Conservation (phyloP, 2,113 vertebrate species). For the Agelaius tricolor region DNA sequence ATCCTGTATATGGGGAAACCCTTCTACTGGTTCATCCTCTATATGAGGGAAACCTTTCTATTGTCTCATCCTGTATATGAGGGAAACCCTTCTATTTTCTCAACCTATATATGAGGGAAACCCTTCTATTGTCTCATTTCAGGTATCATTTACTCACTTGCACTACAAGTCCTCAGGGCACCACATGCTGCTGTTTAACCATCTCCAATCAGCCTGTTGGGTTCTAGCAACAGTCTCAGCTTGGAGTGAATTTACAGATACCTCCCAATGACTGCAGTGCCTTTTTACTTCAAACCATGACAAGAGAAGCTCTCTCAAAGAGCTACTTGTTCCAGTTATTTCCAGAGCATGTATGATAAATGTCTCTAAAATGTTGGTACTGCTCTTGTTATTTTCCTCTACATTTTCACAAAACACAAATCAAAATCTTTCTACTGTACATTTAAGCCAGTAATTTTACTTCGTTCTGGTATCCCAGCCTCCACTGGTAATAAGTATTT, state of each 20-base stretch:
- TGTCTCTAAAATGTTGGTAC: not conserved
- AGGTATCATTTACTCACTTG: not conserved
- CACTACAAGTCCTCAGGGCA: not conserved
- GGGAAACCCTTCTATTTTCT: not conserved
- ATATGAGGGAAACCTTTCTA: no score
- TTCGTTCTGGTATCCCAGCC: not conserved
- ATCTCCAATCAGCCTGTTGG: not conserved
- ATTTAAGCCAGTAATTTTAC: not conserved
- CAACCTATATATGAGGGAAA: not conserved
- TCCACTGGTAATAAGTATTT: not conserved
- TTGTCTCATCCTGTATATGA: no score
- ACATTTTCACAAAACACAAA: not conserved
- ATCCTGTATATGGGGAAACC: fast-evolving
- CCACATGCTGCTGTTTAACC: not conserved
- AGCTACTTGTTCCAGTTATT: not conserved
- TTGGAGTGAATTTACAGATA: not conserved
- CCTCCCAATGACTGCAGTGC: not conserved
- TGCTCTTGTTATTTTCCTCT: not conserved
- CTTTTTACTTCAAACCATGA: not conserved
- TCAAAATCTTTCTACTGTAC: not conserved
- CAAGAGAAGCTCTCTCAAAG: not conserved
- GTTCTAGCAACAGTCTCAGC: not conserved
- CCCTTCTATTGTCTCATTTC: not conserved
- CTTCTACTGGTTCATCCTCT: no score
- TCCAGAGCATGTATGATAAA: not conserved